Evolutionary conservation across 2,797 vertebrate genomes (phyloP).

Genomic region (Sparus aurata): DNA sequence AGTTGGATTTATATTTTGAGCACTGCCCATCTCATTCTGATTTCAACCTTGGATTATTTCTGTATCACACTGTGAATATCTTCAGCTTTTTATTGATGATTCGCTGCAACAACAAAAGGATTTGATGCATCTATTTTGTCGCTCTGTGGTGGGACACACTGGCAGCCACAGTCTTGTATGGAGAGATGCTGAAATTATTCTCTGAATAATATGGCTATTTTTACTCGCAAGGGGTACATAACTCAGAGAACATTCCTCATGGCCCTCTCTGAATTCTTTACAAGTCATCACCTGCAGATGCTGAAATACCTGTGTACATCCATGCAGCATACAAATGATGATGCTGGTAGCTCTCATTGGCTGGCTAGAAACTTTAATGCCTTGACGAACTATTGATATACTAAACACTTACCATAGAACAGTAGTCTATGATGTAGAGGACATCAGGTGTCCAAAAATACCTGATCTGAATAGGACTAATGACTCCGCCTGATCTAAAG

Average conservation of each 20-base stretch:
- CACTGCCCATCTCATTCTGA: slow-evolving; percentile 27
- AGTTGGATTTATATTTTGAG: slow-evolving; percentile 43
- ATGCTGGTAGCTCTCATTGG: not conserved
- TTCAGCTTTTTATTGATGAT: slow-evolving; percentile 33
- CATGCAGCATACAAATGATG: not conserved
- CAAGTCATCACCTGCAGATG: not conserved
- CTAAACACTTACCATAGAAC: too few relatives aligned
- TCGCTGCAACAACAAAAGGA: slow-evolving; percentile 33
- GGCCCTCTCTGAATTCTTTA: not conserved
- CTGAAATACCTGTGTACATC: not conserved
- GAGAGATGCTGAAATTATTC: not conserved
- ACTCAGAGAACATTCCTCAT: not conserved
- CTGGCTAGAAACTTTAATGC: not conserved
- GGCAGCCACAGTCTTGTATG: not conserved
- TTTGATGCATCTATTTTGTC: slow-evolving; percentile 28
- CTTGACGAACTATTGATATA: not conserved
- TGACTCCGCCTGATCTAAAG: not conserved
- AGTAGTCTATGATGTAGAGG: not conserved
- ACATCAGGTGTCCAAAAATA: not conserved
- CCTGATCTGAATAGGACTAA: not conserved
- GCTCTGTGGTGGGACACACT: not conserved
- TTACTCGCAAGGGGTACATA: not conserved
- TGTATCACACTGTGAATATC: slow-evolving; percentile 30
- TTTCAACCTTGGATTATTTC: slow-evolving; percentile 25
- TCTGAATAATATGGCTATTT: not conserved